Evolutionary conservation across 2,888 invertebrate species (phyloP), one percentile per base, ranked within the genome.

Genomic region (Gandaritis pyraliata): DNA sequence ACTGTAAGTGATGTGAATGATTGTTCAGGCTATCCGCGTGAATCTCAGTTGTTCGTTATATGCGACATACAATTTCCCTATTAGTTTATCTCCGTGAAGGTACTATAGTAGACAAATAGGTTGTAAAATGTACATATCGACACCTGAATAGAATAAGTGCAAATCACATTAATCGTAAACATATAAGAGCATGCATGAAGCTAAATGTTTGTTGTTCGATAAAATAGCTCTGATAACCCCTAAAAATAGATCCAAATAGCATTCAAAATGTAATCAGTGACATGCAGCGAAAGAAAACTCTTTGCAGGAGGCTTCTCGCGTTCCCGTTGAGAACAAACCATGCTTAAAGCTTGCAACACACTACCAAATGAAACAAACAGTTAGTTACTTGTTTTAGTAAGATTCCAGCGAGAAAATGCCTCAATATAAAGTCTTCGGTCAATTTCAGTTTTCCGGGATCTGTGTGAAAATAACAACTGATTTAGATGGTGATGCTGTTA

Each of bases 351-450:
- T 10, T 49, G 30, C 23, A 46, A 23, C 11, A 48, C 23, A 57
- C 45, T 33, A 38, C 41, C 29, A 56, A 46, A 68, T 60, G 62
- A 63, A 62, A 63, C 52, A 64, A 66, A 60, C 47, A 52, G 58
- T 49, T 59, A 59, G 61, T 70, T 81, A 91, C 92, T 77, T 92
- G 98, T 87, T 97, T 96, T 71, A 99, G 90, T 64, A 99, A 88
- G 49, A 97, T 92, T 11, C 98, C 98, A 49, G 97, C 96, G 54
- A 98, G 94, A 84, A 98, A 99, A 83, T 99, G 99, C 78, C 97
- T 96, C 75, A 95, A 95, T 76, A 97, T 96, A 87, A 98, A 99
- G 68, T 97, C 96, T 73, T 97, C 96, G 0, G 93, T 93, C 70
- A 94, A 93, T 83, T 90, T 94, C 78, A 94, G 81, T 82, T 93